phyloP scores from a whole-genome alignment of 2,797 vertebrate genomes.

The Taeniopygia guttata region DNA sequence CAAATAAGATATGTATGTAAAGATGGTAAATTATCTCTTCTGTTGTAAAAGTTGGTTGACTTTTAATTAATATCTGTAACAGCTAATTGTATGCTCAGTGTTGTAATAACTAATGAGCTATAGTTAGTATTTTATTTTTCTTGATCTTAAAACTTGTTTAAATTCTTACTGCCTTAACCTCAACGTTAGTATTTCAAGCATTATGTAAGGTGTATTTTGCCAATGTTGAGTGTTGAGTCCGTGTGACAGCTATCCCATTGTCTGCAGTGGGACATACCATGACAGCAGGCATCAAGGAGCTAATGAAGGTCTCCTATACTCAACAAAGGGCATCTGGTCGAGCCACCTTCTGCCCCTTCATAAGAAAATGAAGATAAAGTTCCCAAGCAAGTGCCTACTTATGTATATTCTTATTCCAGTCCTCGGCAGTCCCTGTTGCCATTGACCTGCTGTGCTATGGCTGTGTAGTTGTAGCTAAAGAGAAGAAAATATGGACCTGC shows the following conservation, averaged over 20 bases:
- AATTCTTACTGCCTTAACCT: neutral
- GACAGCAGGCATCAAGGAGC: constrained; percentile 49
- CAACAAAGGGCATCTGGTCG: constrained; percentile 42
- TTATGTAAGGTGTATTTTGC: neutral
- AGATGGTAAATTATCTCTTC: neutral
- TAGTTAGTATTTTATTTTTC: neutral
- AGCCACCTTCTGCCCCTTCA: constrained; percentile 47
- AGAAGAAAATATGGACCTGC: neutral
- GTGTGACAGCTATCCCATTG: constrained; percentile 45
- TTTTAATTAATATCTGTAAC: neutral
- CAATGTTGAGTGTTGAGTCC: neutral
- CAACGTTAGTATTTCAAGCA: neutral
- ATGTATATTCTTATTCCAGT: neutral
- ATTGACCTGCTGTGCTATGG: neutral
- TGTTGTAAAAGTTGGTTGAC: neutral
- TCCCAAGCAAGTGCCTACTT: constrained; percentile 59
- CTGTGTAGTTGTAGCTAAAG: neutral
- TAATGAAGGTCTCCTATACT: constrained; percentile 48
- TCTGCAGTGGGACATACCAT: constrained; percentile 48
- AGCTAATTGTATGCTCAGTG: neutral
- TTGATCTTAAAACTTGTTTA: neutral
- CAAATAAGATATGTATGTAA: neutral
- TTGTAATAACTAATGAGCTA: neutral
- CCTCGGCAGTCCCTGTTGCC: neutral
- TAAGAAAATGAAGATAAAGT: constrained; percentile 57